phyloP scores from a whole-genome alignment of 2,113 vertebrate genomes.

The Rhagologus leucostigma region DNA sequence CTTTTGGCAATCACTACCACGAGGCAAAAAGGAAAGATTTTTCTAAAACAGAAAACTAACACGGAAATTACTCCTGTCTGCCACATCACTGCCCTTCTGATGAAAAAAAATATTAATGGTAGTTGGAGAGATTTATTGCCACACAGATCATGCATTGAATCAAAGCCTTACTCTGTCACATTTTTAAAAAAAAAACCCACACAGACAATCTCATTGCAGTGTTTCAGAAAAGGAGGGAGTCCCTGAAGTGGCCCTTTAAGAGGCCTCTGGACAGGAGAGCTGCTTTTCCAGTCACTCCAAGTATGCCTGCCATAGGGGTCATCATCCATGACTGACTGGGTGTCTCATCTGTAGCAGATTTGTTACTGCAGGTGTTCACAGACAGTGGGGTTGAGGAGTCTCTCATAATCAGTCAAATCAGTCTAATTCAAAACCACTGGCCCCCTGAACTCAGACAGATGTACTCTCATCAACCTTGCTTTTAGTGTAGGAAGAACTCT shows the following conservation, averaged over 20 bases:
- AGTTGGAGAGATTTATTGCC: neutral
- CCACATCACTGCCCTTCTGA: neutral
- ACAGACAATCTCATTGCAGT: neutral
- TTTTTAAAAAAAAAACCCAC: fast-evolving
- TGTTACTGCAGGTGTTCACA: neutral
- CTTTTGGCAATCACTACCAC: neutral
- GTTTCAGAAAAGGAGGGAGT: neutral
- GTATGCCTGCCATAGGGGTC: neutral
- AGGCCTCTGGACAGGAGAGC: neutral
- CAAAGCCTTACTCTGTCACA: neutral
- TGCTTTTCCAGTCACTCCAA: neutral
- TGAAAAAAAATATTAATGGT: neutral
- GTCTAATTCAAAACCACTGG: neutral
- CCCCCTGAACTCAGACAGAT: neutral
- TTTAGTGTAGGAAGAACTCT: neutral
- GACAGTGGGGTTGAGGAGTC: neutral
- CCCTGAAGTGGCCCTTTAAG: neutral
- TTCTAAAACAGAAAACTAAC: neutral
- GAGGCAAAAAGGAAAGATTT: neutral
- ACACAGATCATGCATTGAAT: neutral
- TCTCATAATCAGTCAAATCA: neutral
- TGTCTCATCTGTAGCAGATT: neutral
- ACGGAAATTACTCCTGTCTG: neutral
- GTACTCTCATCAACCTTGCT: neutral
- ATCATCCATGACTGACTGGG: neutral